phyloP scores from a whole-genome alignment of 2,888 invertebrate species.

The Noctua comes region DNA sequence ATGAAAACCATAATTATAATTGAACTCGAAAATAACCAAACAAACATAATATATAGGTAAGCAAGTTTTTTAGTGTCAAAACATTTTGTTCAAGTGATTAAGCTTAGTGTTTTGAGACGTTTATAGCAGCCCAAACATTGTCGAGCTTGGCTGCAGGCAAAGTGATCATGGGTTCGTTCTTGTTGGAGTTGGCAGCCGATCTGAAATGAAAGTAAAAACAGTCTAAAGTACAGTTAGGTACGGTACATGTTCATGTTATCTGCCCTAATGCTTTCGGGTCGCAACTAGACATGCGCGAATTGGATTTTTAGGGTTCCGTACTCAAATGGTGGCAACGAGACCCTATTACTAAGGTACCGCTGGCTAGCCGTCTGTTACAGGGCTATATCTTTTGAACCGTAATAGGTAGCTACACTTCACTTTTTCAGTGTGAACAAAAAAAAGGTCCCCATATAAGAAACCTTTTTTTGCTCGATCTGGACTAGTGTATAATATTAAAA shows the following conservation, averaged over 20 bases:
- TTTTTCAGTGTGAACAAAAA: not conserved
- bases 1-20: conserved; percentile 43
- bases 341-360: not conserved
- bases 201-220: conserved; percentile 70
- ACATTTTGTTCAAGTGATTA: conserved; percentile 20
- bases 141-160: conserved; percentile 82
- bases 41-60: conserved; percentile 14
- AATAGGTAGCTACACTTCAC: not conserved
- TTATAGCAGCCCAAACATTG: conserved; percentile 84
- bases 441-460: no score
- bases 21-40: conserved; percentile 14
- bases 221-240: not conserved
- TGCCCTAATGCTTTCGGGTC: not conserved
- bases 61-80: conserved; percentile 31
- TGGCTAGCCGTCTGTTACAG: not conserved
- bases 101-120: conserved; percentile 81
- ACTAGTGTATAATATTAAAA: not conserved
- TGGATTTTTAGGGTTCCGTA: not conserved
- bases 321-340: not conserved
- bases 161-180: conserved; percentile 80
- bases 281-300: not conserved
- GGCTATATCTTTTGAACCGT: not conserved
- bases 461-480: not conserved
- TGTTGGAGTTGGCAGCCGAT: conserved; percentile 83
- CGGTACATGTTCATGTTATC: not conserved